Base-by-base conservation (phyloP, 37 sponge, comb jelly and placozoan species). In the Amphimedon queenslandica region DNA sequence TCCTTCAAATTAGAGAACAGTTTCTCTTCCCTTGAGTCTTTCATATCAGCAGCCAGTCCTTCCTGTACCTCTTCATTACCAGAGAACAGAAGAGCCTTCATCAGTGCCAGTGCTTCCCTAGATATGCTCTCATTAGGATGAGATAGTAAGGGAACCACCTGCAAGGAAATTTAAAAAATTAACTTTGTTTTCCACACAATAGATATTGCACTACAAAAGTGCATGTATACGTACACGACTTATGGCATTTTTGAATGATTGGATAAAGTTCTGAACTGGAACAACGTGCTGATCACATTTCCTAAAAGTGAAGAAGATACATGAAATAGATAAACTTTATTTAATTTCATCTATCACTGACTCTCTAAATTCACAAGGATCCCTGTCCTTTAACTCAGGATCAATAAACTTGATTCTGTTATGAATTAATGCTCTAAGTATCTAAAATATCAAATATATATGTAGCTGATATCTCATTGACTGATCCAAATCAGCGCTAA, bases 61-160 rank as follows among this genome's bases (percentile, higher is more conserved):
- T 70, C 55, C 65, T 82, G 83, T 8, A 90, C 86, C 37, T 72
- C 24, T 1, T 55, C 51, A 56, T 90, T 80, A n/a, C 86, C 91
- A 42, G 72, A 72, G 41, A 68, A 80, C 30, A 90, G 43, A n/a
- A 90, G 41, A 10, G 68, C 71, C 36, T 79, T 61, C 66, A 90
- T 55, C 27, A 90, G 85, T 6, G 91, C 82, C 61, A 90, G 34
- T 21, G 80, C 81, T 57, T 90, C 86, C 25, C 66, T 39, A 2
- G 66, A 73, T 39, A 90, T 81, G 0, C 0, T 43, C 21, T 85
- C 82, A 73, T 85, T 85, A 0, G 64, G 70, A 40, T 90, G 86
- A 28, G 78, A 69, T 32, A 90, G 67, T 74, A 90, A 27, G 21
- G 86, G 82, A 42, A 85, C 55, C 3, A 90, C 56, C 89, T 88